These are phyloP conservation scores for Ischnus inquisitorius DNA, from an alignment of 2,888 invertebrate genomes.

Conservation along the genomic window DNA sequence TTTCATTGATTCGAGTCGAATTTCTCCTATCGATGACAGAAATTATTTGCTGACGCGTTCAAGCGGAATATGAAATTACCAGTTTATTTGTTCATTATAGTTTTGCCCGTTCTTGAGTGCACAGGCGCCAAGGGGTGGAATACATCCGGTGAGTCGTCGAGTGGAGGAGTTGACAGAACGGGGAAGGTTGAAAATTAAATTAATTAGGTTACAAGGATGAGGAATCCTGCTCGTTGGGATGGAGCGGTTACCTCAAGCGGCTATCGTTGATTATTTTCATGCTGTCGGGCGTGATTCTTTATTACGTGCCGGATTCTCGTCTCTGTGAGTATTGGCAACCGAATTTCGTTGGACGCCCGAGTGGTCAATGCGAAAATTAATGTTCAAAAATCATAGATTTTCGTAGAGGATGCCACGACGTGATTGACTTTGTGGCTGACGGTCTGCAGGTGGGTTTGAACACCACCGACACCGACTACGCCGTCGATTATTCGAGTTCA, in stretches of 20 bases:
- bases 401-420: constrained; percentile 74
- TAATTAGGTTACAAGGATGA: constrained; percentile 57
- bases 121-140: constrained; percentile 45
- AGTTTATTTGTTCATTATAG: constrained; percentile 52
- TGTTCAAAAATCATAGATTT: constrained; percentile 72
- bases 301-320: constrained; percentile 80
- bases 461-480: constrained; percentile 55
- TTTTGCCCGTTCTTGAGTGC: constrained; percentile 41
- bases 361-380: not conserved
- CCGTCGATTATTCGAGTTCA: constrained; percentile 45
- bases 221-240: constrained; percentile 65
- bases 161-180: not conserved
- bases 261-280: constrained; percentile 73
- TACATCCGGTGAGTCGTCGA: constrained; percentile 39
- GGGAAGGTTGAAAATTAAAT: not conserved
- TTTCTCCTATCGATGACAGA: constrained; percentile 3
- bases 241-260: constrained; percentile 76
- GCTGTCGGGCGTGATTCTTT: constrained; percentile 75
- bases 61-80: constrained; percentile 68
- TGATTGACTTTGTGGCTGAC: constrained; percentile 77
- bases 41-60: constrained; percentile 15
- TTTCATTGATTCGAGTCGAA: constrained; percentile 6
- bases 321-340: constrained; percentile 74
- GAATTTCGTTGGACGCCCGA: not conserved
- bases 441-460: constrained; percentile 75